Base-by-base conservation (phyloP, 1,140 invertebrate species). In the Drosophila busckii region DNA sequence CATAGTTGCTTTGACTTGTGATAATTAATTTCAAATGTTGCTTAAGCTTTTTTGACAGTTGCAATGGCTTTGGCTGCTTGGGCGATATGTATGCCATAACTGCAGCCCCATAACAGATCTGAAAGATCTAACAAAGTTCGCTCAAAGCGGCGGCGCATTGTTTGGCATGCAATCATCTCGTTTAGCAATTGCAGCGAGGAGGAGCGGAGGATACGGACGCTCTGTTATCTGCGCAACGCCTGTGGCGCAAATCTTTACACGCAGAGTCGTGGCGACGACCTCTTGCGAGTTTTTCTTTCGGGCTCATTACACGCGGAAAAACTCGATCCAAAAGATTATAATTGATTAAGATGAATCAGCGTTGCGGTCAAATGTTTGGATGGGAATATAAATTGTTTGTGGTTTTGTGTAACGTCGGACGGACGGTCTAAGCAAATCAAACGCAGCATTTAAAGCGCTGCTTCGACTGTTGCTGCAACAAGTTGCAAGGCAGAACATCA, bases 341-440 rank as follows among this genome's bases (percentile, higher is more conserved):
- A 83, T 83, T 83, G 76, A 83, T 83, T 83, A 84, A 83, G 76
- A 83, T 83, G 76, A 83, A 83, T 83, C 76, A 83, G 76, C 71
- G 76, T 71, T 84, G 76, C 80, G 76, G 76, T 83, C 76, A 83
- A 83, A 83, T 84, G 76, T 84, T 84, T 78, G n/a, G 76, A 83
- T 83, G 76, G 76, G 76, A 83, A 84, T 83, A 84, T 84, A 83
- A 83, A 83, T 83, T 83, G 78, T 83, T 83, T 83, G 76, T 84
- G 76, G 76, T 83, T 83, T 83, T 83, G 75, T 82, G 75, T 82
- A 82, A 75, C 69, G 75, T 75, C 75, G 75, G 66, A 54, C 37
- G 59, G 67, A 62, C 75, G 73, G 68, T 46, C 73, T 71, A 78
- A 71, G 63, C 45, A 78, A 78, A 73, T 82, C 75, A 80, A 80